A percentile compares a stretch with the other conserved stretches of the same genome.
Conservation (phyloP, 2,888 invertebrate species). For the Hetaerina titia region DNA sequence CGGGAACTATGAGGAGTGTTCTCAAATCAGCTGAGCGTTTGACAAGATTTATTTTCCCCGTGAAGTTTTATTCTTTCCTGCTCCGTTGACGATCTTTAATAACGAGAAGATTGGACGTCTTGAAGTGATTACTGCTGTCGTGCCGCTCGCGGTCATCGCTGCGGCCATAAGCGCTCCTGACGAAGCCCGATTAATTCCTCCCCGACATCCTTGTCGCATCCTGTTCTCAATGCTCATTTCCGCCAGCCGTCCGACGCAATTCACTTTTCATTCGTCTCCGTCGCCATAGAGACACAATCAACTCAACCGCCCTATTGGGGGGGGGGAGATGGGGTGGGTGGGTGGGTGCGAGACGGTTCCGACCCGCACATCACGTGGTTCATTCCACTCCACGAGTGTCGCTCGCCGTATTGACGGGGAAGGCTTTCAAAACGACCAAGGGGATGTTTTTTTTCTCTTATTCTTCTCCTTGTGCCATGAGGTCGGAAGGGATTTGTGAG, state of each 20-base stretch:
- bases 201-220: slow-evolving; percentile 2
- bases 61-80: no score
- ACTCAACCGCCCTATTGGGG: background rate
- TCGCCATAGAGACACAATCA: background rate
- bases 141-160: background rate
- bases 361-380: background rate
- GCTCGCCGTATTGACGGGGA: background rate
- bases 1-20: no score
- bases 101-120: background rate
- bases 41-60: no score
- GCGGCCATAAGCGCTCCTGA: background rate
- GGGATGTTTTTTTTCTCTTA: background rate
- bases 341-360: background rate
- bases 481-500: background rate
- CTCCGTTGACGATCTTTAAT: no score
- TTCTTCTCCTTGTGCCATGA: background rate
- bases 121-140: background rate
- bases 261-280: slow-evolving; percentile 35
- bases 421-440: background rate
- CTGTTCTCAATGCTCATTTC: background rate
- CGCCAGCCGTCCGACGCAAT: slow-evolving; percentile 18
- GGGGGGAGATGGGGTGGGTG: background rate
- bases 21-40: no score
- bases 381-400: background rate
- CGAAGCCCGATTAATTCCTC: background rate